phyloP scores from a whole-genome alignment of 1,140 invertebrate species.

The Drusus annulatus region DNA sequence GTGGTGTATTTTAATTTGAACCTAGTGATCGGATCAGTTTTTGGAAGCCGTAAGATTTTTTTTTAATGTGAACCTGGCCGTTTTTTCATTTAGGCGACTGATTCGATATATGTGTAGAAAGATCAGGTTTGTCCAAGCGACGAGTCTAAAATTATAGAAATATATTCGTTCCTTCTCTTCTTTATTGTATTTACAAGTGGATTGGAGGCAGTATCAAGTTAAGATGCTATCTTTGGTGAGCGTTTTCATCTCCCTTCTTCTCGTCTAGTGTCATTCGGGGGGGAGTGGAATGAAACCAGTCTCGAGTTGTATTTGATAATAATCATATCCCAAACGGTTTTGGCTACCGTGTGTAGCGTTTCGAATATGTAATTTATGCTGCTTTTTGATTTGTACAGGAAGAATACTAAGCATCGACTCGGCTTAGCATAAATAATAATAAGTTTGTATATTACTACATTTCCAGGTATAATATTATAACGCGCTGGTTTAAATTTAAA shows the following conservation, averaged over 20 bases:
- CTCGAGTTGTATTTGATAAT: slow-evolving; percentile 38
- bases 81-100: too few species aligned
- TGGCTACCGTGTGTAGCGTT: slow-evolving; percentile 52
- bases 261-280: background rate
- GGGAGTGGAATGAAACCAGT: background rate
- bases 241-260: background rate
- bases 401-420: background rate
- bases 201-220: slow-evolving; percentile 21
- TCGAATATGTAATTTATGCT: slow-evolving; percentile 45
- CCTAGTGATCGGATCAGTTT: too few species aligned
- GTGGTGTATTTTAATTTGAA: too few species aligned
- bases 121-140: slow-evolving; percentile 3
- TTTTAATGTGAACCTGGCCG: too few species aligned
- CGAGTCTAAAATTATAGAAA: slow-evolving; percentile 13
- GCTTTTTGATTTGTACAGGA: slow-evolving; percentile 1
- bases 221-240: slow-evolving; percentile 2
- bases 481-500: too few species aligned
- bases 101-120: too few species aligned
- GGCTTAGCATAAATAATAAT: background rate
- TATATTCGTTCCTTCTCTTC: slow-evolving; percentile 12
- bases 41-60: too few species aligned
- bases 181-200: slow-evolving; percentile 2
- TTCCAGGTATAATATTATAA: too few species aligned
- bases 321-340: slow-evolving; percentile 37
- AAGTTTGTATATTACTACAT: too few species aligned